A percentile compares a stretch with the other conserved stretches of the same genome.
phyloP scores from a whole-genome alignment of 2,113 vertebrate genomes.

The Centropristis striata region DNA sequence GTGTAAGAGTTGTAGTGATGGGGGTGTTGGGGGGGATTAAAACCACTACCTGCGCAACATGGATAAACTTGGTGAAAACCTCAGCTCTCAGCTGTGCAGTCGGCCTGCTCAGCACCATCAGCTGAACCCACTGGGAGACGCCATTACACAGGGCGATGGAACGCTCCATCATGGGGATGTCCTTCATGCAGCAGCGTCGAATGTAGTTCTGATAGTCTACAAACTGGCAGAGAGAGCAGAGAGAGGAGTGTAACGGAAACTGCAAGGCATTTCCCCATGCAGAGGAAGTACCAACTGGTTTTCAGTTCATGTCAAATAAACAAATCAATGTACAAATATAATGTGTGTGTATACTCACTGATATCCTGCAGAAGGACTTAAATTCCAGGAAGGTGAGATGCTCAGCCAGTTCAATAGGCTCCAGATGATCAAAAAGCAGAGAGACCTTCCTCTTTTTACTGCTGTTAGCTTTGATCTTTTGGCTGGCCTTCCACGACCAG shows the following conservation, averaged over 20 bases:
- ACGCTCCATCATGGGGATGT: constrained; percentile 96
- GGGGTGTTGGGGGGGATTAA: constrained; percentile 3
- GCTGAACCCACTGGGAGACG: constrained; percentile 96
- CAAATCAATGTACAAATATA: constrained; percentile 1
- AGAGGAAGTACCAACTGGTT: constrained; percentile 42
- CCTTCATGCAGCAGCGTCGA: constrained; percentile 93
- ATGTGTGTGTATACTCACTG: constrained; percentile 85
- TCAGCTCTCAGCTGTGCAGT: constrained; percentile 95
- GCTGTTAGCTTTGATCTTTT: constrained; percentile 92
- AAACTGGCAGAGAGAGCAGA: constrained; percentile 84
- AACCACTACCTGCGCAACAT: constrained; percentile 91
- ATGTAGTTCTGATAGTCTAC: constrained; percentile 96
- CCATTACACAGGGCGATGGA: constrained; percentile 96
- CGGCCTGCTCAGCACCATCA: constrained; percentile 96
- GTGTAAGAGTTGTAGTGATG: not conserved
- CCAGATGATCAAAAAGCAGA: constrained; percentile 95
- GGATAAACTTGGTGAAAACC: constrained; percentile 97
- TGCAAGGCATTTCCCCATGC: constrained; percentile 37
- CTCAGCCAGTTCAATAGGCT: constrained; percentile 94
- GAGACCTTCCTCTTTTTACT: constrained; percentile 98
- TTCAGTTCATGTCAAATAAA: constrained; percentile 11
- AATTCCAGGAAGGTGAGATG: constrained; percentile 96
- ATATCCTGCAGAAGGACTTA: constrained; percentile 96
- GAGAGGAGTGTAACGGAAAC: constrained; percentile 46
- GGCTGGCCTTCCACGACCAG: constrained; percentile 96